Evolutionary conservation across 2,888 invertebrate genomes (phyloP), one percentile per base, ranked within the genome.

Genomic region (Lycocerus yunnanus): DNA sequence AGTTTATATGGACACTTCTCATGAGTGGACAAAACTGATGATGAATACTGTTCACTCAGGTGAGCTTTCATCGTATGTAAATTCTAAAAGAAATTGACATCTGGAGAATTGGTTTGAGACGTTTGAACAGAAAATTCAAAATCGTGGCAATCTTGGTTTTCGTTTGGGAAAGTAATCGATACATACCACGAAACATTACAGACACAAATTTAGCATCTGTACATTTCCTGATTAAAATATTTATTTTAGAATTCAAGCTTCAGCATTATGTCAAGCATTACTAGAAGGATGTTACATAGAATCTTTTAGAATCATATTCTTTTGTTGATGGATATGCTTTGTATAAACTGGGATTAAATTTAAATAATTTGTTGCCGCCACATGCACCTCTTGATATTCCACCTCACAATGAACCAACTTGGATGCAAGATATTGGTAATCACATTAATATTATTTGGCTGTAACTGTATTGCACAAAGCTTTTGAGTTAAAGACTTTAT

Each of bases 271-370:
- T 69, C 95, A 95, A 85, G 93, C 93, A 15, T 88, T 96, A 58
- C 84, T 96, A 14, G 93, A 93, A 84, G 93, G 93, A 1, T 93
- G 93, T 14, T 93, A 93, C 81, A 90, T 96, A 82, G 94, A 94
- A 83, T 89, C 91, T 91, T 73, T 87, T 89, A 1, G 92, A 93
- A 78, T 87, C 90, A 66, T 86, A 79, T 68, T 82, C 85, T 1
- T 90, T 90, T 79, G 86, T 86, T 18, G 90, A 90, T 81, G 88
- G 89, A 2, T 85, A 88, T 67, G 84, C 86, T 2, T 83, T 89
- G 65, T 90, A 89, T 73, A 88, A 87, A 79, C 87, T 88, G 15
- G 87, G 88, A 5, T 84, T 85, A 58, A 43, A 73, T 59, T 27
- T 69, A 24, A 66, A n/a, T 16, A 69, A 76, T 15, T 20, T 66